These are phyloP conservation scores for Incurvaria masculella DNA, from an alignment of 2,888 invertebrate species.

Conservation along the genomic window DNA sequence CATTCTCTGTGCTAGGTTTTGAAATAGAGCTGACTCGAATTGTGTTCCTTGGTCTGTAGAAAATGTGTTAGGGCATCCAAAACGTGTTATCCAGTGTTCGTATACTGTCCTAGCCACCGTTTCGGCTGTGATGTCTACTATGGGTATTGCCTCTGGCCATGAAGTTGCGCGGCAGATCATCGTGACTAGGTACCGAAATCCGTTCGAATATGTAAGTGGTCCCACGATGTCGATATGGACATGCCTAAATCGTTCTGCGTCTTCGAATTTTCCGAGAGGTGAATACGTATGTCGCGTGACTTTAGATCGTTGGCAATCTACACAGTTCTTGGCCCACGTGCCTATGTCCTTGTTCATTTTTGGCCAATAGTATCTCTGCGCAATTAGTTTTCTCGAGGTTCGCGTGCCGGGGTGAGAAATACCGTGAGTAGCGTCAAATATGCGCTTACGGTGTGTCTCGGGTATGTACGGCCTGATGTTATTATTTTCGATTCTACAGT, in stretches of 20 bases:
- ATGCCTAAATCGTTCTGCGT: constrained; percentile 7
- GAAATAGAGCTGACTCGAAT: constrained; percentile 23
- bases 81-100: constrained; percentile 8
- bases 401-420: neutral
- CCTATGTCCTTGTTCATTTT: neutral
- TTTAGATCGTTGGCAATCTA: neutral
- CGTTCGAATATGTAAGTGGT: constrained; percentile 13
- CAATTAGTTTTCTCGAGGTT: neutral
- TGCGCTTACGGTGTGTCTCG: too few species aligned
- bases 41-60: constrained; percentile 27
- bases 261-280: neutral
- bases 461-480: neutral
- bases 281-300: neutral
- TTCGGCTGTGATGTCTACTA: constrained; percentile 16
- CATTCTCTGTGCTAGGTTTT: constrained; percentile 16
- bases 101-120: constrained; percentile 12
- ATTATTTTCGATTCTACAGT: neutral
- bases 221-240: too few species aligned
- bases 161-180: constrained; percentile 17
- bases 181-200: constrained; percentile 16
- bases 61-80: constrained; percentile 9
- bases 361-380: neutral
- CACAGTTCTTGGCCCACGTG: neutral
- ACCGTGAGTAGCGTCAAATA: neutral
- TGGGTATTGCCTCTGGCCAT: constrained; percentile 17